A percentile compares a stretch with the other conserved stretches of the same genome.
Evolutionary conservation across 2,888 invertebrate genomes (phyloP).

Genomic region (Andrena praecox): DNA sequence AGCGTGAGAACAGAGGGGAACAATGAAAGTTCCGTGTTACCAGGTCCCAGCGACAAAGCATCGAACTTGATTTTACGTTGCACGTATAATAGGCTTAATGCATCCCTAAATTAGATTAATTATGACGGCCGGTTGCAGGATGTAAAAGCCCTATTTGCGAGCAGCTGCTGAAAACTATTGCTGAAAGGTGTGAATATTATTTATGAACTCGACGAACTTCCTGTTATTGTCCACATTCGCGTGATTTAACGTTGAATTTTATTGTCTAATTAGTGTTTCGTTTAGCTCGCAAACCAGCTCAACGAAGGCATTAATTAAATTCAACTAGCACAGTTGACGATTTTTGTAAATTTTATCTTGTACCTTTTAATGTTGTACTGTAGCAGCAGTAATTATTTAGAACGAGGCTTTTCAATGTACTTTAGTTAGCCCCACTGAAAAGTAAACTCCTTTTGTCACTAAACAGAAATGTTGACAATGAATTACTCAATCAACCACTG

Average conservation of each 20-base stretch:
- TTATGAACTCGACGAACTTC: background rate
- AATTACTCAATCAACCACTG: too few species aligned
- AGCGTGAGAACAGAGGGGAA: background rate
- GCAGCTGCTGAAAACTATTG: background rate
- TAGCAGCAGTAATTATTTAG: too few species aligned
- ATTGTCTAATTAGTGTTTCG: too few species aligned
- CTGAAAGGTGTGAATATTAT: background rate
- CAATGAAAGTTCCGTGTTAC: constrained; percentile 6
- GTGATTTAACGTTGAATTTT: background rate
- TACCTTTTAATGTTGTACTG: too few species aligned
- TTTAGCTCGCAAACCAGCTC: too few species aligned
- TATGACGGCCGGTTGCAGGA: background rate
- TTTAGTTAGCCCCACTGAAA: too few species aligned
- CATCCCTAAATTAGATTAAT: constrained; percentile 37
- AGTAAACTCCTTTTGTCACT: too few species aligned
- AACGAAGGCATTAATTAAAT: too few species aligned
- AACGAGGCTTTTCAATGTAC: too few species aligned
- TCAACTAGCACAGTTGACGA: too few species aligned
- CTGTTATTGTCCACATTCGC: background rate
- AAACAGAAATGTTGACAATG: too few species aligned
- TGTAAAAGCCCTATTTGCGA: constrained; percentile 12
- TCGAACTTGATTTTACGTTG: constrained; percentile 33
- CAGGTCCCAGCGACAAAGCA: background rate
- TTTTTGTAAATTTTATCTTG: too few species aligned
- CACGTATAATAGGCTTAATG: constrained; percentile 30